Conservation (phyloP, 2,113 vertebrate genomes). For the Raja brachyura region DNA sequence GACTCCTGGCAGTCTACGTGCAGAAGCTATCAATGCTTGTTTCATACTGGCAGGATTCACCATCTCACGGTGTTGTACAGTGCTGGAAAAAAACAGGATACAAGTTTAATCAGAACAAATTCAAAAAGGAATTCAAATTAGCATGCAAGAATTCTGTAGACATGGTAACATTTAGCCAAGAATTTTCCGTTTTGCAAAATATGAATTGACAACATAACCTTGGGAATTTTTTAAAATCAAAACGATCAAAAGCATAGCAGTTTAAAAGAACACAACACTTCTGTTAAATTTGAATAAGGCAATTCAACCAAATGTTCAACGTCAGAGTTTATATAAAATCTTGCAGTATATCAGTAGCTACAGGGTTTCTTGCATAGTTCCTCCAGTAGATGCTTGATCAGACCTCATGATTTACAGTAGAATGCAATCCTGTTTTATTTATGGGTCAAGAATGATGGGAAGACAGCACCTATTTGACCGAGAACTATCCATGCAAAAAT, state of each 20-base stretch:
- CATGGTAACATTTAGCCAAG: not conserved
- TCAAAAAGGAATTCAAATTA: not conserved
- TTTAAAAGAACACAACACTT: not conserved
- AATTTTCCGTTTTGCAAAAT: not conserved
- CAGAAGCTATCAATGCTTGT: constrained; percentile 91
- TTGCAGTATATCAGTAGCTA: not conserved
- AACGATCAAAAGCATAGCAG: not conserved
- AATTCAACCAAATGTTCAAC: not conserved
- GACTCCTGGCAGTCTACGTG: constrained; percentile 88
- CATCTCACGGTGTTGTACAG: constrained; percentile 84
- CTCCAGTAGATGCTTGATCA: not conserved
- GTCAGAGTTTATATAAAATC: not conserved
- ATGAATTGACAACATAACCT: not conserved
- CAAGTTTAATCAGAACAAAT: not conserved
- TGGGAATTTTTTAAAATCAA: not conserved
- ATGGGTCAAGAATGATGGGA: not conserved
- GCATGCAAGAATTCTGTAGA: not conserved
- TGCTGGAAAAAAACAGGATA: constrained; percentile 56
- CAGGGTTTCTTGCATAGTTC: not conserved
- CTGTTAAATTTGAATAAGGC: not conserved
- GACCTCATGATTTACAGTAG: not conserved
- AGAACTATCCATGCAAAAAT: not conserved
- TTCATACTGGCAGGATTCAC: constrained; percentile 98
- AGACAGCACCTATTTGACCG: not conserved
- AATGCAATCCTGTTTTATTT: not conserved